phyloP scores from a whole-genome alignment of 2,888 invertebrate genomes.

The Perdita meconis region DNA sequence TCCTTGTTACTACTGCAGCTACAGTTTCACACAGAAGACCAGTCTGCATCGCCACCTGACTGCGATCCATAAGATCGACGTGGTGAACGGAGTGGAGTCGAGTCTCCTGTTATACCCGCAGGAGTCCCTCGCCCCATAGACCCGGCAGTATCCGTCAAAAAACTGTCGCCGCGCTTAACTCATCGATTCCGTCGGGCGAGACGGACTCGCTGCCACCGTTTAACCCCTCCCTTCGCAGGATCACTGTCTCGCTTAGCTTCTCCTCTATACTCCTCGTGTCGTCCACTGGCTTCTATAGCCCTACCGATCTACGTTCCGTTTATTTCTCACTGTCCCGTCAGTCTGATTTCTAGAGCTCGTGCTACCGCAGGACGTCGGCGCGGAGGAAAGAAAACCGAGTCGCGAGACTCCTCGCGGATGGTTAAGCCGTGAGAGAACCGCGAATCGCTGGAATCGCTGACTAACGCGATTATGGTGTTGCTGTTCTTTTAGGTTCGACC shows the following conservation, averaged over 20 bases:
- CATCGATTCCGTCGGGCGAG: not conserved
- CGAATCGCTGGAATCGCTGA: not conserved
- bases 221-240: not conserved
- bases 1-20: conserved; percentile 78
- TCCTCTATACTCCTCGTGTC: not conserved
- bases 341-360: not conserved
- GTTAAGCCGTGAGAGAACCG: not conserved
- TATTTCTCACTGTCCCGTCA: not conserved
- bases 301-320: not conserved
- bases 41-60: conserved; percentile 80
- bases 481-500: conserved; percentile 61
- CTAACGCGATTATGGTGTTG: conserved; percentile 57
- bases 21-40: conserved; percentile 80
- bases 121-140: not conserved
- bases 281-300: not conserved
- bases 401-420: not conserved
- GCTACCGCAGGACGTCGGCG: not conserved
- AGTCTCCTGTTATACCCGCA: conserved; percentile 49
- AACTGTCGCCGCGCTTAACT: not conserved
- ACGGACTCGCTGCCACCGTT: conserved; percentile 1
- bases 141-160: not conserved
- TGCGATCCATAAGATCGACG: conserved; percentile 78
- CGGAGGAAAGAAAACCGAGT: not conserved
- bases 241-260: not conserved
- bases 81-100: conserved; percentile 46